Conservation (phyloP, 2,797 vertebrate genomes). For the Enteromius anoplus region DNA sequence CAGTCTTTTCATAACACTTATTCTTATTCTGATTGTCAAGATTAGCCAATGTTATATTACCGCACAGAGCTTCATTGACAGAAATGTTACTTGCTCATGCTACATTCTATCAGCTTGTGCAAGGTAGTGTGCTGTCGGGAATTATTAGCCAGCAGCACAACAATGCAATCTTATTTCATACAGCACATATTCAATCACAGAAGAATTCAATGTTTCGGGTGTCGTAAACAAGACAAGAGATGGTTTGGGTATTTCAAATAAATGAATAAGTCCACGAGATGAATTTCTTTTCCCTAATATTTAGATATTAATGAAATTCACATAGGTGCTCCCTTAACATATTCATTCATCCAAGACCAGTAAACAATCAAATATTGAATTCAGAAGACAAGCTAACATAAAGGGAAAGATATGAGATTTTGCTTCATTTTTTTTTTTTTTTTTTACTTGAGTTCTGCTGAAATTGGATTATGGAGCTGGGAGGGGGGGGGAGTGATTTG, state of each 20-base stretch:
- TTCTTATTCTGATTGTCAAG: slow-evolving; percentile 46
- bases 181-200: slow-evolving; percentile 72
- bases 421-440: slow-evolving; percentile 68
- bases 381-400: slow-evolving; percentile 74
- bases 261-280: slow-evolving; percentile 67
- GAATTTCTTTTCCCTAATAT: slow-evolving; percentile 66
- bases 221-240: slow-evolving; percentile 72
- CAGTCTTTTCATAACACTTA: slow-evolving; percentile 1
- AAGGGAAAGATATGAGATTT: slow-evolving; percentile 79
- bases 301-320: slow-evolving; percentile 74
- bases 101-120: slow-evolving; percentile 70
- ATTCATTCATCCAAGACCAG: slow-evolving; percentile 68
- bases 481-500: slow-evolving; percentile 75
- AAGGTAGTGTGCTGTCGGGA: slow-evolving; percentile 74
- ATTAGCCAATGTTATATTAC: slow-evolving; percentile 71
- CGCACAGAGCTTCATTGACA: slow-evolving; percentile 67
- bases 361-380: slow-evolving; percentile 76
- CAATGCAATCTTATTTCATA: slow-evolving; percentile 79
- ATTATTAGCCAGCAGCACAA: slow-evolving; percentile 77
- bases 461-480: slow-evolving; percentile 79
- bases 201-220: slow-evolving; percentile 70
- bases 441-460: slow-evolving; percentile 65
- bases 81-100: slow-evolving; percentile 67
- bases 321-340: slow-evolving; percentile 67
- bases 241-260: slow-evolving; percentile 71